Base-by-base conservation (phyloP, 1,140 invertebrate genomes). In the Drosophila leontia region DNA sequence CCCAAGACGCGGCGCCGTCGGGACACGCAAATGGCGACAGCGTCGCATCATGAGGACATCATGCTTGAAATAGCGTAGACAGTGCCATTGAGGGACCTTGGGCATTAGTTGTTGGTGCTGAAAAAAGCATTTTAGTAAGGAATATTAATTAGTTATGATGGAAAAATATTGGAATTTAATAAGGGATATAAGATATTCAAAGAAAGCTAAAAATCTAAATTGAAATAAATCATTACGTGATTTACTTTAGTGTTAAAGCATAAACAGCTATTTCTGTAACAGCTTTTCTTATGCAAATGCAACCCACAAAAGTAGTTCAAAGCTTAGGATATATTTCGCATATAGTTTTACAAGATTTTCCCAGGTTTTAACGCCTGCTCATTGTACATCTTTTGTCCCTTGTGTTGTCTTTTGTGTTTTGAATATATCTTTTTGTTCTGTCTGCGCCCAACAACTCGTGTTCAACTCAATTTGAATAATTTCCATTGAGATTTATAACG, bases 61-160 rank as follows among this genome's bases (percentile, higher is more conserved):
- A 75, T 96, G 96, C 81, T 96, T 96, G 63, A 96, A 94, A 91
- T 96, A 96, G 64, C 96, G 94, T 81, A 96, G 93, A 92, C 96
- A 97, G 90, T 97, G 96, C 95, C 95, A 96, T 82, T 97, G 96
- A 5, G 96, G 96, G 63, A 97, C 95, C 77, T 92, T 92, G 41
- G 91, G 88, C 86, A 92, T 91, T 39, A 91, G 75, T 59, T 90
- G 88, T 75, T 91, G 85, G 60, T 92, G 87, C 91, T 92, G 42
- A 0, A 61, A 60, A 51, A 8, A 8, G 35, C 57, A 44, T 17
- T 26, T 57, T 15, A 41, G 37, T 56, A 47, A 47, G n/a, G 15
- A 37, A 56, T 26, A 26, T 45, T 45, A 32, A 42, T 48, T 57
- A 23, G 13, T 26, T 1, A 13, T 1, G 6, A 48, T 51, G 8